phyloP scores from a whole-genome alignment of 2,888 invertebrate genomes.

The Tiphia femorata region DNA sequence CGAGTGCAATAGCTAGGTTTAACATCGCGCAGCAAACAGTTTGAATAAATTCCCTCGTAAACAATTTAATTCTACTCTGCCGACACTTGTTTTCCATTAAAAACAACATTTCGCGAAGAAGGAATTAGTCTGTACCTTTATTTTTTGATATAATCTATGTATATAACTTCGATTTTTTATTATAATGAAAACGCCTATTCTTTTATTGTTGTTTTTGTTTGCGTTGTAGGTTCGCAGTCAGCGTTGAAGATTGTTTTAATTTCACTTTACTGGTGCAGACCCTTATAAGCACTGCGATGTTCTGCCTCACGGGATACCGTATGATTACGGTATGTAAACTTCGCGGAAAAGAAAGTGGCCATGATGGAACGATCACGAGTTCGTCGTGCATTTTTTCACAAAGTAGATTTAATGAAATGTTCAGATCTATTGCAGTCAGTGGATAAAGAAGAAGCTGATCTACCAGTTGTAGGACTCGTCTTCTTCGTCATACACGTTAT shows the following conservation, averaged over 20 bases:
- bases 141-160: too few species aligned
- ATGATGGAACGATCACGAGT: too few species aligned
- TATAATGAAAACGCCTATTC: not conserved
- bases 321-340: conserved; percentile 30
- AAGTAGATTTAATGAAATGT: not conserved
- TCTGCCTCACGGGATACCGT: conserved; percentile 45
- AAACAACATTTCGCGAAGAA: too few species aligned
- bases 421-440: conserved; percentile 25
- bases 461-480: conserved; percentile 14
- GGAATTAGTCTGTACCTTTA: too few species aligned
- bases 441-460: not conserved
- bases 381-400: too few species aligned
- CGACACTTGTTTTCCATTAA: too few species aligned
- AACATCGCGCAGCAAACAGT: too few species aligned
- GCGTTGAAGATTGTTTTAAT: conserved; percentile 42
- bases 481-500: conserved; percentile 26
- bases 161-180: too few species aligned
- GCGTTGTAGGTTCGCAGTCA: conserved; percentile 23
- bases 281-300: conserved; percentile 26
- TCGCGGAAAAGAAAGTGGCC: not conserved
- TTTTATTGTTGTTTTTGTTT: not conserved
- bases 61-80: too few species aligned
- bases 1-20: too few species aligned
- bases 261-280: conserved; percentile 37
- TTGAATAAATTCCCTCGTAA: too few species aligned